Percentiles rank a stretch among this genome's conserved stretches.
phyloP scores from a whole-genome alignment of 2,113 vertebrate genomes.

The Globicephala melas region DNA sequence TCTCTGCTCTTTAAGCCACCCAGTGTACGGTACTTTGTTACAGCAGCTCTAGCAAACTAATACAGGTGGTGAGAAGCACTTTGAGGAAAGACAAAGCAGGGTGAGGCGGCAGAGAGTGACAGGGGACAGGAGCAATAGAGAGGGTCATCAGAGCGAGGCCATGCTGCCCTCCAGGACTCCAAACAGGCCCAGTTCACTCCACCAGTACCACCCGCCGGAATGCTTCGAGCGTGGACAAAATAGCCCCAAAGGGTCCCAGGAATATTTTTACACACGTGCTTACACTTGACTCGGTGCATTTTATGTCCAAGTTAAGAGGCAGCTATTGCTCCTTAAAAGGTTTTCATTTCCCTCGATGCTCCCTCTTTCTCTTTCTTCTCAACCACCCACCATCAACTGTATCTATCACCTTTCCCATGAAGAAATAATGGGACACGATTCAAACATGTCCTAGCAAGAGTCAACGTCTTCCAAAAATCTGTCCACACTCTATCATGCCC shows the following conservation, averaged over 20 bases:
- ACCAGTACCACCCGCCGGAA: neutral
- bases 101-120: neutral
- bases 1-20: no score
- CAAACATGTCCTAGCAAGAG: neutral
- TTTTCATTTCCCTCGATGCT: neutral
- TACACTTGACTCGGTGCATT: neutral
- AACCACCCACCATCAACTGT: neutral
- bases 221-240: neutral
- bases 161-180: neutral
- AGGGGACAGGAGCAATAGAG: neutral
- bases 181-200: neutral
- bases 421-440: neutral
- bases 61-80: no score
- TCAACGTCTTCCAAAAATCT: neutral
- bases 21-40: fast-evolving
- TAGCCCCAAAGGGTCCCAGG: neutral
- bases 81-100: neutral
- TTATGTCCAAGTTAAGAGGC: neutral
- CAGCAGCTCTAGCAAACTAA: neutral
- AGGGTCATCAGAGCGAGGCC: neutral
- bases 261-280: neutral
- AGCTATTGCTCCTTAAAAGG: neutral
- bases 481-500: neutral
- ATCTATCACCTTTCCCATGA: neutral
- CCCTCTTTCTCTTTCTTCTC: neutral